These are phyloP conservation scores for Bedellia somnulentella DNA, from an alignment of 2,888 invertebrate species.

Conservation along the genomic window DNA sequence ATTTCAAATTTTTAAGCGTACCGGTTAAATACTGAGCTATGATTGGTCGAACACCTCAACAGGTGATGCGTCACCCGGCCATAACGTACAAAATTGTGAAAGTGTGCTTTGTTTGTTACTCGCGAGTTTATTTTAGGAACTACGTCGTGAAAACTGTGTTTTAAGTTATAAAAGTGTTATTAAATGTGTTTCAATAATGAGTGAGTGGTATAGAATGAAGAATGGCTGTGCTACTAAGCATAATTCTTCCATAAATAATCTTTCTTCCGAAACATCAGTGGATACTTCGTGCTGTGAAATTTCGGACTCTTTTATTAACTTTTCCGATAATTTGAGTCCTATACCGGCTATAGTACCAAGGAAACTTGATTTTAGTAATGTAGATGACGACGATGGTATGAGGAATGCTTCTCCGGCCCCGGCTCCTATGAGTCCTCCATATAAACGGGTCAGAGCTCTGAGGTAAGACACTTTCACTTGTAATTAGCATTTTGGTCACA, in stretches of 20 bases:
- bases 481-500: neutral
- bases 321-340: conserved; percentile 63
- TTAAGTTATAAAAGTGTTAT: conserved; percentile 18
- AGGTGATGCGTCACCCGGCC: conserved; percentile 61
- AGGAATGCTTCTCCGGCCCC: conserved; percentile 29
- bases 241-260: conserved; percentile 44
- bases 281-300: conserved; percentile 66
- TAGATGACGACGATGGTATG: conserved; percentile 46
- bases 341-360: conserved; percentile 59
- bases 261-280: conserved; percentile 59
- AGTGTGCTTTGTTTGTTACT: conserved; percentile 34
- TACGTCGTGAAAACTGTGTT: conserved; percentile 1
- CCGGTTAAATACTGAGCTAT: conserved; percentile 32
- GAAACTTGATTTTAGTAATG: conserved; percentile 58
- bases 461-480: conserved; percentile 29
- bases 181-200: conserved; percentile 35
- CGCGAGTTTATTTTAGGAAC: neutral
- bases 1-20: conserved; percentile 28
- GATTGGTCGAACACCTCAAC: conserved; percentile 34
- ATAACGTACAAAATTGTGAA: conserved; percentile 42
- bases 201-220: conserved; percentile 50
- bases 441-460: conserved; percentile 61
- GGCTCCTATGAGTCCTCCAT: conserved; percentile 51
- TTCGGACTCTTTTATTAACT: conserved; percentile 63
- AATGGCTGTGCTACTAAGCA: conserved; percentile 30